Evolutionary conservation across 1,140 invertebrate species (phyloP), one percentile per base, ranked within the genome.

Genomic region (Drosophila sproati): DNA sequence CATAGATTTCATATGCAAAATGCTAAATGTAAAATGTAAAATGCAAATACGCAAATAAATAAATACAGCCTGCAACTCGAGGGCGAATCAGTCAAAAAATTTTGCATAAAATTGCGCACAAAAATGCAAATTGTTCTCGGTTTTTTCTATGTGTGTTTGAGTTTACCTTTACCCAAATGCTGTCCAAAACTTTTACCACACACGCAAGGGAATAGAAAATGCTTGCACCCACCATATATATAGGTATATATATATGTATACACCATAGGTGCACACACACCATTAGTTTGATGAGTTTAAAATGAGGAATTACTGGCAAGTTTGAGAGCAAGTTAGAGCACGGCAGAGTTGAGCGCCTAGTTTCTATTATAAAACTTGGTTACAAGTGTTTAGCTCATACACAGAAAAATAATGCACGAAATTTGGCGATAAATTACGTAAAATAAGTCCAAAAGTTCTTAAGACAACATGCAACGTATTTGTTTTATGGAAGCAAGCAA

Each of bases 201-300:
- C 73, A 75, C 73, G 73, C 73, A 71, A 75, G 68, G 73, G 73
- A 75, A 59, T 55, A 34, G 28, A 12, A 34, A 56, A 47, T 73
- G 55, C 57, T 67, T 32, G 7, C 34, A 41, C 31, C 10, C 54
- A 45, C 37, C 20, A 12, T 20, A 20, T 20, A 20, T 20, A 20
- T 20, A 20, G 12, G 12, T 20, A 20, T 20, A 20, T 20, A 20
- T 20, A 29, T 43, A 39, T 20, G 54, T 41, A 55, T n/a, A 5
- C 34, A 56, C 12, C 12, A 29, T 34, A 41, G 20, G 2, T 43
- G 48, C 35, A 35, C 12, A 28, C 12, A 51, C 12, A 50, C 47
- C 76, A 73, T 79, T 78, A 76, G 37, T 45, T 57, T 73, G 82
- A 85, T 80, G 82, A 81, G 81, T 80, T 85, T 80, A 60, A 74